Evolutionary conservation across 2,888 invertebrate genomes (phyloP).

Genomic region (Meiosimyza platycephala): DNA sequence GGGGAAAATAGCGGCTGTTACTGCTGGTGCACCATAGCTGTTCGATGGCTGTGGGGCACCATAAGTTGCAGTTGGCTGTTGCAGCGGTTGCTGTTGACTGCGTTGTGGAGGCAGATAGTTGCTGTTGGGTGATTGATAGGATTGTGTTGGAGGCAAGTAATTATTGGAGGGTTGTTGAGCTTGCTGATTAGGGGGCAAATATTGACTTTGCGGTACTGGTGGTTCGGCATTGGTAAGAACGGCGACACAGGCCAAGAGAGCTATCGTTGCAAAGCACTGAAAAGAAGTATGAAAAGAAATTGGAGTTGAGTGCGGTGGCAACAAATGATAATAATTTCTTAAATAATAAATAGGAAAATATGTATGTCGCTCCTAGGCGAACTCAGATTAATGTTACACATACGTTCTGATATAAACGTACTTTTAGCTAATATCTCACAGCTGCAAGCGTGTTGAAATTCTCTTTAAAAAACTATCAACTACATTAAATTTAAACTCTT

Average conservation of each 20-base stretch:
- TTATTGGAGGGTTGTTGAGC: constrained; percentile 65
- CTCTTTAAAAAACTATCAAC: no score
- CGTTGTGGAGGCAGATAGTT: constrained; percentile 64
- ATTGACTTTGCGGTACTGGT: constrained; percentile 64
- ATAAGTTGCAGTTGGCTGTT: constrained; percentile 54
- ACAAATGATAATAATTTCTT: not conserved
- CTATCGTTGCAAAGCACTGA: constrained; percentile 64
- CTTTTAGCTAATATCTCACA: no score
- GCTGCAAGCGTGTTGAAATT: no score
- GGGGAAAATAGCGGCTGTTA: constrained; percentile 69
- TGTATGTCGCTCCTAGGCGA: no score
- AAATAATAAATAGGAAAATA: not conserved
- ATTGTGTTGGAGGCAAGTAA: constrained; percentile 68
- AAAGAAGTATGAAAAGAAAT: not conserved
- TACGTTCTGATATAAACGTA: no score
- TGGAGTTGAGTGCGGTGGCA: not conserved
- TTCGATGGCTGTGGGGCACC: constrained; percentile 65
- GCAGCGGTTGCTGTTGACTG: constrained; percentile 61
- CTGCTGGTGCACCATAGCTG: constrained; percentile 70
- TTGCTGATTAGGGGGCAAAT: constrained; percentile 67
- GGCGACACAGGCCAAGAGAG: constrained; percentile 62
- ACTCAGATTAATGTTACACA: no score
- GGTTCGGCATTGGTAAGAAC: constrained; percentile 62
- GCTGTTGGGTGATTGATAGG: constrained; percentile 57
- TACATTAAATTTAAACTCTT: no score